Base-by-base conservation (phyloP, 1,140 invertebrate species). In the Neodiprion virginianus region DNA sequence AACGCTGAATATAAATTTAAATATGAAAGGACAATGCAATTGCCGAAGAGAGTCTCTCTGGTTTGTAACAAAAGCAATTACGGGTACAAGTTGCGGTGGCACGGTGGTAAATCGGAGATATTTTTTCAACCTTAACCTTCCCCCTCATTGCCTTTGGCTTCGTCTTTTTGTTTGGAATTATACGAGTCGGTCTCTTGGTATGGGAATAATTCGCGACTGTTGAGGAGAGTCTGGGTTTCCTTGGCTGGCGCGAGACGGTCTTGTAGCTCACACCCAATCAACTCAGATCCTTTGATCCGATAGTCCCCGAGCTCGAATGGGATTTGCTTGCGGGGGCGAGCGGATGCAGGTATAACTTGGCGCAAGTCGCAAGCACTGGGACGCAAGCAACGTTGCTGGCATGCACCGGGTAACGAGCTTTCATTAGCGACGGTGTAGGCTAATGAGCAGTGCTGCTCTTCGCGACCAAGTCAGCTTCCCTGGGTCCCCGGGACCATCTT, bases 361-460 rank as follows among this genome's bases (percentile, higher is more conserved):
- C 77, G 76, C 80, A 80, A 80, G 78, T 48, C 70, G 21, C 40
- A 79, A 81, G 81, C 80, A 82, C 74, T 76, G 71, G 76, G 76
- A 76, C 69, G 74, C 74, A 73, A 77, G 76, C 83, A 83, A 65
- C 84, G 82, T 71, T 74, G 71, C 53, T 12, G 78, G 81, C 81
- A 61, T 84, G 83, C 82, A 80, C 77, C 84, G 79, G 81, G 83
- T 86, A 88, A 88, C 84, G 86, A 88, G 85, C 85, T 88, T 88
- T 88, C 86, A 87, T 88, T 88, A 88, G 85, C 85, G 85, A 88
- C 82, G 83, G 82, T 87, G 85, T 87, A 87, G 85, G 86, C 86
- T 88, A 88, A 88, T 88, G 86, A 88, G 86, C 84, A 81, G 76
- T 86, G 86, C 85, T 87, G 78, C 68, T 61, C 11, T 17, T 17